Conservation (phyloP, 2,797 vertebrate genomes). For the Salarias fasciatus region DNA sequence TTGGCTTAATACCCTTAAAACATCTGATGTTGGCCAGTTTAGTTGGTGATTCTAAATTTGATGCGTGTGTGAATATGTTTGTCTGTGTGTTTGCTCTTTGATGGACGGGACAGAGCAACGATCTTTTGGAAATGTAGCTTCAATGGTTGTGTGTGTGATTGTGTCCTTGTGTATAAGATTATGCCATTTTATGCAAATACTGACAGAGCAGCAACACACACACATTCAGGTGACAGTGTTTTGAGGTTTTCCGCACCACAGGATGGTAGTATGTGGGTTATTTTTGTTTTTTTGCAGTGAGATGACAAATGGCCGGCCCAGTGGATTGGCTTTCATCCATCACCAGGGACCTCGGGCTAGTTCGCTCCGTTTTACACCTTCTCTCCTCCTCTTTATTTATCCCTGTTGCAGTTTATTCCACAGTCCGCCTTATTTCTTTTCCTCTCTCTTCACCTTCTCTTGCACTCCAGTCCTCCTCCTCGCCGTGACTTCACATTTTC, state of each 20-base stretch:
- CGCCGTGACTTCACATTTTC: conserved; percentile 12
- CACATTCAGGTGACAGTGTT: conserved; percentile 7
- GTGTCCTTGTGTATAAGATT: too few relatives aligned
- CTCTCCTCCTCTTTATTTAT: conserved; percentile 3
- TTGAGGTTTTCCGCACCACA: conserved; percentile 24
- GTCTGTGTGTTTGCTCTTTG: too few relatives aligned
- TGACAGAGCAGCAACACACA: too few relatives aligned
- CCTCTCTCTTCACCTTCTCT: conserved; percentile 3
- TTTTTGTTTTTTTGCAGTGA: conserved; percentile 29
- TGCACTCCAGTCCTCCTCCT: not conserved
- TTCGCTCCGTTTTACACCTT: conserved; percentile 40
- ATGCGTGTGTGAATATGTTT: too few relatives aligned
- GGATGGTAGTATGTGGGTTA: too few relatives aligned
- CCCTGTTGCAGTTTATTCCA: not conserved
- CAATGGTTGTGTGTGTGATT: too few relatives aligned
- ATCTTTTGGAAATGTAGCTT: conserved; percentile 20
- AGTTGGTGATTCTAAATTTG: too few relatives aligned
- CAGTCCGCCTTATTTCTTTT: not conserved
- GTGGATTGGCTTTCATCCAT: conserved; percentile 56
- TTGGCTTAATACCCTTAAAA: too few relatives aligned
- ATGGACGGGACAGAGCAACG: conserved; percentile 26
- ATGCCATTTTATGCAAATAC: too few relatives aligned
- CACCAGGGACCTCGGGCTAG: conserved; percentile 35
- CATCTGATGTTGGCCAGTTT: too few relatives aligned
- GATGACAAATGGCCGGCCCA: conserved; percentile 42